phyloP scores from a whole-genome alignment of 1,140 invertebrate species.

The Drosophila ironensis region DNA sequence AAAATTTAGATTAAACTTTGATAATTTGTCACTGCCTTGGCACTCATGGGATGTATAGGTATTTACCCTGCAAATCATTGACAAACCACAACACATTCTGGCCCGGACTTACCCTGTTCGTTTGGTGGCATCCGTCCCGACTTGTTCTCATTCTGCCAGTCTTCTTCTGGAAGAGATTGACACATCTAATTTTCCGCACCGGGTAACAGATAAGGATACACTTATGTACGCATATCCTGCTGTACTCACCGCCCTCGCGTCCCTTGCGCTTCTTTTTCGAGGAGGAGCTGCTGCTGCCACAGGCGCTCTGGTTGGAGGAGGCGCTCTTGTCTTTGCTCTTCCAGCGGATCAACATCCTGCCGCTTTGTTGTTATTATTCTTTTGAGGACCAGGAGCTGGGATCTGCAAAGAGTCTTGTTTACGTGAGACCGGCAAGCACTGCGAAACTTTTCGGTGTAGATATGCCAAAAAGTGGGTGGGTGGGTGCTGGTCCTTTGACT shows the following conservation, averaged over 20 bases:
- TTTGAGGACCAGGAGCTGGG: not conserved
- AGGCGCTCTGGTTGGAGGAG: constrained; percentile 75
- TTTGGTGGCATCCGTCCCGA: constrained; percentile 65
- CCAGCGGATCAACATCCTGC: constrained; percentile 84
- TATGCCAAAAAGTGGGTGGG: not conserved
- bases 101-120: constrained; percentile 71
- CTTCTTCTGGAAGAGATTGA: constrained; percentile 66
- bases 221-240: too few species aligned
- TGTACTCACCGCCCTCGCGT: constrained; percentile 82
- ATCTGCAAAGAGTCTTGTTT: constrained; percentile 27
- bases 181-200: not conserved
- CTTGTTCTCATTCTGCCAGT: constrained; percentile 82
- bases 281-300: constrained; percentile 73
- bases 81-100: too few species aligned
- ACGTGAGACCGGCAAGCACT: not conserved
- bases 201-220: not conserved
- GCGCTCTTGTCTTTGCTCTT: constrained; percentile 85
- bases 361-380: not conserved
- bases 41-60: too few species aligned
- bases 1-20: too few species aligned
- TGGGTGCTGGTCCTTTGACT: not conserved
- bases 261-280: constrained; percentile 85
- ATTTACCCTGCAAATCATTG: too few species aligned
- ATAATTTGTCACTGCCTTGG: too few species aligned
- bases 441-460: not conserved